phyloP scores from a whole-genome alignment of 2,113 vertebrate genomes.

The Pygathrix nemaeus region DNA sequence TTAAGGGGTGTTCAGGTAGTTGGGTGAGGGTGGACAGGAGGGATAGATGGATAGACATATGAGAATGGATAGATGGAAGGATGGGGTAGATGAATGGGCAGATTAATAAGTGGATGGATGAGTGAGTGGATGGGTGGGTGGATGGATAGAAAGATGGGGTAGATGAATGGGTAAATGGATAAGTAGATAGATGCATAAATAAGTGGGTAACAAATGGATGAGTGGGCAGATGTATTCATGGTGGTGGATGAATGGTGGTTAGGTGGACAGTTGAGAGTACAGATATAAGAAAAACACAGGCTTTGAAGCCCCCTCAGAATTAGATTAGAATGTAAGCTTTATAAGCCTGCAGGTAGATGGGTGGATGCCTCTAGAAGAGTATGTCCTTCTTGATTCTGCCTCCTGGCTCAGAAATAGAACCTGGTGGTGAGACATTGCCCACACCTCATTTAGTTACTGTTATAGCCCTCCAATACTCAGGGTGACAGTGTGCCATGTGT shows the following conservation, averaged over 20 bases:
- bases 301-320: not conserved
- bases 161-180: not conserved
- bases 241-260: not conserved
- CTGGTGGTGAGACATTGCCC: not conserved
- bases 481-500: not conserved
- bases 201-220: not conserved
- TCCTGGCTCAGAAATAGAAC: not conserved
- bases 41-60: not conserved
- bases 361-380: not conserved
- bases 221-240: too few relatives aligned
- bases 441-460: not conserved
- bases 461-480: accelerated
- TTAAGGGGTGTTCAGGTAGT: not conserved
- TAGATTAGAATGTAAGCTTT: not conserved
- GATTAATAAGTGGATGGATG: not conserved
- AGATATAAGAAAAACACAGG: not conserved
- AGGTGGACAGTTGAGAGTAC: not conserved
- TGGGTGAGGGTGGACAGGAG: not conserved
- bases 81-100: not conserved
- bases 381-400: not conserved
- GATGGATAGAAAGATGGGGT: too few relatives aligned
- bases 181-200: too few relatives aligned
- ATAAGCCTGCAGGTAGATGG: not conserved
- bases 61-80: not conserved
- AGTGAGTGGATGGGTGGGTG: too few relatives aligned